These are phyloP conservation scores for Cephus spinipes DNA, from an alignment of 2,888 invertebrate species.

Conservation along the genomic window DNA sequence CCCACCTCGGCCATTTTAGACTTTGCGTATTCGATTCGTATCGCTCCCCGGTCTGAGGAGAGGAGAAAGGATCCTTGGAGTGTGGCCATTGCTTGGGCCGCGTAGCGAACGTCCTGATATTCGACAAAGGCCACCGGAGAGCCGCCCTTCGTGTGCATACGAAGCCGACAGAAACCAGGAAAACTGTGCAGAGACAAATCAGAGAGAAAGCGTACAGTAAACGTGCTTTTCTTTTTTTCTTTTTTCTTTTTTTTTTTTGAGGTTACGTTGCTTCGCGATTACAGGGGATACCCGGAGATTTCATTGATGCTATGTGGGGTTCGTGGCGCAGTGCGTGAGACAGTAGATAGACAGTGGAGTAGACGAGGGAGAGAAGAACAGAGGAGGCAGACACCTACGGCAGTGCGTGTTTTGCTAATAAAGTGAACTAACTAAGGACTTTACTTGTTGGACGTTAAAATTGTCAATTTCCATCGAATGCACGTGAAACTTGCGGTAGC, in stretches of 20 bases:
- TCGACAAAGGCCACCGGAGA: slow-evolving; percentile 98
- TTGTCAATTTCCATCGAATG: not conserved
- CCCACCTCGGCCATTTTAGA: slow-evolving; percentile 94
- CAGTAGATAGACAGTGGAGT: not conserved
- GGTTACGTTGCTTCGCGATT: slow-evolving; percentile 32
- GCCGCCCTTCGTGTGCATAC: slow-evolving; percentile 91
- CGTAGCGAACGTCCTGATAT: slow-evolving; percentile 92
- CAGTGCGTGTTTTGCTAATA: not conserved
- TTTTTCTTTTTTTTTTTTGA: slow-evolving; percentile 46
- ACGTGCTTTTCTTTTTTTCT: slow-evolving; percentile 39
- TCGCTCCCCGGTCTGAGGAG: slow-evolving; percentile 96
- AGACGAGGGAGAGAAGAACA: not conserved
- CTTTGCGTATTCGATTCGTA: slow-evolving; percentile 98
- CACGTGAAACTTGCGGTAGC: not conserved
- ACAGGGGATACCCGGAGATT: not conserved
- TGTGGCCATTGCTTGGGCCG: slow-evolving; percentile 91
- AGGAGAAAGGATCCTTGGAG: slow-evolving; percentile 96
- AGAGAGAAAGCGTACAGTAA: slow-evolving; percentile 60
- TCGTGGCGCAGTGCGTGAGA: not conserved
- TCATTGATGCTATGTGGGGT: not conserved
- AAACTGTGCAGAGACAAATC: slow-evolving; percentile 83
- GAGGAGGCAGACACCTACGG: not conserved
- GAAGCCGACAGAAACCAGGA: slow-evolving; percentile 97
- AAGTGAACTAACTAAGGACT: not conserved
- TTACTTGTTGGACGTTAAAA: not conserved